Conservation (phyloP, 2,113 vertebrate genomes). For the Mirounga angustirostris region DNA sequence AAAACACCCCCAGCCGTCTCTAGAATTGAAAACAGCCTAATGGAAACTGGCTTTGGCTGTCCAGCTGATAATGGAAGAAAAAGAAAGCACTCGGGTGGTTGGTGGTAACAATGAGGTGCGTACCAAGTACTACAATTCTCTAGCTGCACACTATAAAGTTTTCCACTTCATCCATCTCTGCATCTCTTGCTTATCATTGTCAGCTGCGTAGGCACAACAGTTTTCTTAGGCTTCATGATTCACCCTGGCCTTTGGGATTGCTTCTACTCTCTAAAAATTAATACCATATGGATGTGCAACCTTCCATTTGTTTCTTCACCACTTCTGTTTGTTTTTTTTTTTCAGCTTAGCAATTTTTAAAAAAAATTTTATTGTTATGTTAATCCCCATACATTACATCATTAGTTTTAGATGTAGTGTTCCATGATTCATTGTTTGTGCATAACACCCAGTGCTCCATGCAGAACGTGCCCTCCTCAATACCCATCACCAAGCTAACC, state of each 20-base stretch:
- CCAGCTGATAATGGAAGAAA: neutral
- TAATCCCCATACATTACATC: no score
- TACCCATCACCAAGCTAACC: no score
- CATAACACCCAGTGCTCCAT: no score
- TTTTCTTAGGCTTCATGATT: neutral
- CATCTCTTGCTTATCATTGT: neutral
- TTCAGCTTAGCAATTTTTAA: no score
- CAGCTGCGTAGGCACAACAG: neutral
- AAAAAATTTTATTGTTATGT: no score
- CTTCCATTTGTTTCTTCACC: slow-evolving; percentile 27
- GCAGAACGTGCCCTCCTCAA: no score
- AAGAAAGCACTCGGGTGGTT: neutral
- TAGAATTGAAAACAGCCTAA: slow-evolving; percentile 23
- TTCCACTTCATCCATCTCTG: neutral
- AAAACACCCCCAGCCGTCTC: neutral
- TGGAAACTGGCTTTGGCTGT: neutral
- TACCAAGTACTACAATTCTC: neutral
- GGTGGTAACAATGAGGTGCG: neutral
- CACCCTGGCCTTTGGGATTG: neutral
- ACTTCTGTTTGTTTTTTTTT: neutral
- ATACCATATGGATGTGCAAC: neutral
- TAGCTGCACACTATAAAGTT: neutral
- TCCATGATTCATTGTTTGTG: no score
- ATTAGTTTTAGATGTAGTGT: no score
- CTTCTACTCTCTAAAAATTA: slow-evolving; percentile 16